Base-by-base conservation (phyloP, 2,888 invertebrate genomes). In the Boloria euphrosyne region DNA sequence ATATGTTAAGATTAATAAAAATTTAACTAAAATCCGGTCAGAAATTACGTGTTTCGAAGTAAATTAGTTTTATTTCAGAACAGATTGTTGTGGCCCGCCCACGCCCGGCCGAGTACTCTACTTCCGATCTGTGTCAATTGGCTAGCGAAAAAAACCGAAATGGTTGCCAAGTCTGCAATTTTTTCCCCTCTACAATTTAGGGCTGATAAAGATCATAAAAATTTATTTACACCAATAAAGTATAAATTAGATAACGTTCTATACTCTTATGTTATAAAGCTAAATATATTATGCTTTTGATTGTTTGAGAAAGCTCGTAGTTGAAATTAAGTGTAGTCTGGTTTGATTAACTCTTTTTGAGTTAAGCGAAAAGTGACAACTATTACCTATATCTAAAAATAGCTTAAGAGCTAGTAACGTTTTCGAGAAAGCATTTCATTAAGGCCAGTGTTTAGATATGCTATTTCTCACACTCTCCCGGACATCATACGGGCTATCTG, bases 121-220 rank as follows among this genome's bases (percentile, higher is more conserved):
- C 78, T 82, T 89, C 80, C 72, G 75, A 90, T 82, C 78, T 77
- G 82, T 90, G 90, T 90, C 90, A 90, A 90, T 90, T 87, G 87
- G 83, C 78, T 71, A 72, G 76, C 78, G 79, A 80, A 83, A 86
- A 38, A 85, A 83, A 73, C 76, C 74, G 73, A 83, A 79, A 76
- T 75, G 71, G 81, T 78, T 87, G 90, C 89, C 90, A 90, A 89
- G 80, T 77, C 74, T 74, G 71, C 66, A 70, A 55, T 66, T 69
- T 73, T 67, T 60, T 59, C 65, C 58, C 52, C 57, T 44, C 50
- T 51, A 18, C 27, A 64, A 7, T 52, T 13, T 64, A 64, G 64
- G 64, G 64, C 31, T 64, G 58, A 46, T 55, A 31, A 22, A 43
- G 10, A 54, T 18, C 18, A 14, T 54, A 17, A 17, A 17, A 31